Conservation (phyloP, 2,888 invertebrate genomes). For the Drosophila yooni region DNA sequence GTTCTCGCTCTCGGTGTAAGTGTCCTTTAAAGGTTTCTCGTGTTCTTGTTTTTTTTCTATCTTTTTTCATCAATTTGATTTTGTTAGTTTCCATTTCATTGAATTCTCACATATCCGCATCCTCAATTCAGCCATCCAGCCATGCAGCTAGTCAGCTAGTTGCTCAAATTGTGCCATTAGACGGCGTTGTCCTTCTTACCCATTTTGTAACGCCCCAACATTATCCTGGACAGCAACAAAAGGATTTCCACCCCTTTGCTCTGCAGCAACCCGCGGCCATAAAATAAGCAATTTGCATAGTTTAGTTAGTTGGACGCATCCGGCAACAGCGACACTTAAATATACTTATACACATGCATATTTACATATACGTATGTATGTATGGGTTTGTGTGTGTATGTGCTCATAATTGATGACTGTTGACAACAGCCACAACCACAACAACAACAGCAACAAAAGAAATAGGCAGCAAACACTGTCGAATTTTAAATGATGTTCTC, state of each 20-base stretch:
- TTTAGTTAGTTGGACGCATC: slow-evolving; percentile 83
- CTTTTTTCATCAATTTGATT: slow-evolving; percentile 70
- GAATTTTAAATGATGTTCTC: slow-evolving; percentile 61
- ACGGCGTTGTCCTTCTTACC: slow-evolving; percentile 64
- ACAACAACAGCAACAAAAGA: slow-evolving; percentile 21
- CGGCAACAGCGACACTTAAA: slow-evolving; percentile 71
- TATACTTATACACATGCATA: slow-evolving; percentile 3
- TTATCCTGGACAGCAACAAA: slow-evolving; percentile 55
- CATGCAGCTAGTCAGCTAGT: slow-evolving; percentile 54
- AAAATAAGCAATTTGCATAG: slow-evolving; percentile 84
- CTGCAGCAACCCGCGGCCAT: slow-evolving; percentile 61
- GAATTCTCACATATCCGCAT: slow-evolving; percentile 78
- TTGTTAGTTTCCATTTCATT: slow-evolving; percentile 82
- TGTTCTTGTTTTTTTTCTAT: slow-evolving; percentile 25
- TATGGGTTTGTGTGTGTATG: background rate
- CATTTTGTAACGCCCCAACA: slow-evolving; percentile 40
- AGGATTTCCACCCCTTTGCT: slow-evolving; percentile 29
- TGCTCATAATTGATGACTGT: slow-evolving; percentile 69
- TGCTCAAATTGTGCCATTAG: slow-evolving; percentile 79
- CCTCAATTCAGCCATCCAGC: slow-evolving; percentile 48
- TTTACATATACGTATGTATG: background rate
- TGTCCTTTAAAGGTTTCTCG: slow-evolving; percentile 68
- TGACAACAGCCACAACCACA: slow-evolving; percentile 54
- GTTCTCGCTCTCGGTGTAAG: slow-evolving; percentile 35
- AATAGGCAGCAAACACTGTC: slow-evolving; percentile 15